Evolutionary conservation across 1,140 invertebrate species (phyloP).

Genomic region (Ptiloglossa arizonensis): DNA sequence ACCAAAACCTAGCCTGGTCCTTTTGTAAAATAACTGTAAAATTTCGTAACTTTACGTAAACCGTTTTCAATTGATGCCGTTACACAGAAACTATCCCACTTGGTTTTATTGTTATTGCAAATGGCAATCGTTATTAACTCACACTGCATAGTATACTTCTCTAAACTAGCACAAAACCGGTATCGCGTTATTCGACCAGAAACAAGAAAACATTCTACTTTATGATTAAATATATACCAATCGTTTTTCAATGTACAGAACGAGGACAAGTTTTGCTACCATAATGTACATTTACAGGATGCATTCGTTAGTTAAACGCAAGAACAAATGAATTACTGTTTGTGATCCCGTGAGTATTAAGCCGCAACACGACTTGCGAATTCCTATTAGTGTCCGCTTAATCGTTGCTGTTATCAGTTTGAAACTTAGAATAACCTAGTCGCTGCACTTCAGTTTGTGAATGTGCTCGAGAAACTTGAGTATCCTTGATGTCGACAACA

Average conservation of each 20-base stretch:
- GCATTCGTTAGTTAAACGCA: neutral
- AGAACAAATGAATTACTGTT: conserved; percentile 9
- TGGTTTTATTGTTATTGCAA: too few relatives aligned
- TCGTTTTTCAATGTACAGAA: neutral
- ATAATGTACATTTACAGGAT: neutral
- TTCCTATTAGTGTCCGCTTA: conserved; percentile 39
- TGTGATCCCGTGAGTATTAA: conserved; percentile 4
- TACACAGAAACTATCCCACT: too few relatives aligned
- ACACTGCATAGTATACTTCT: too few relatives aligned
- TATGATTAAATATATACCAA: neutral
- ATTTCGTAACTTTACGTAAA: too few relatives aligned
- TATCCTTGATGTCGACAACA: neutral
- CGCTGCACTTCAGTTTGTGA: neutral
- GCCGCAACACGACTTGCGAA: conserved; percentile 16
- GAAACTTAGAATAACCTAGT: conserved; percentile 33
- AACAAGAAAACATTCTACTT: neutral
- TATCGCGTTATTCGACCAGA: too few relatives aligned
- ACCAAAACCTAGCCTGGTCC: too few relatives aligned
- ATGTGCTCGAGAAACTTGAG: conserved; percentile 12
- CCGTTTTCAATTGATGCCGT: too few relatives aligned
- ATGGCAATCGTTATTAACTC: too few relatives aligned
- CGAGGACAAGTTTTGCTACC: neutral
- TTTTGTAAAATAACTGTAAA: too few relatives aligned
- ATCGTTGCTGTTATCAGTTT: conserved; percentile 44
- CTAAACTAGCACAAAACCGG: too few relatives aligned